Conservation (phyloP, 2,888 invertebrate species). For the Parnassius orleans region DNA sequence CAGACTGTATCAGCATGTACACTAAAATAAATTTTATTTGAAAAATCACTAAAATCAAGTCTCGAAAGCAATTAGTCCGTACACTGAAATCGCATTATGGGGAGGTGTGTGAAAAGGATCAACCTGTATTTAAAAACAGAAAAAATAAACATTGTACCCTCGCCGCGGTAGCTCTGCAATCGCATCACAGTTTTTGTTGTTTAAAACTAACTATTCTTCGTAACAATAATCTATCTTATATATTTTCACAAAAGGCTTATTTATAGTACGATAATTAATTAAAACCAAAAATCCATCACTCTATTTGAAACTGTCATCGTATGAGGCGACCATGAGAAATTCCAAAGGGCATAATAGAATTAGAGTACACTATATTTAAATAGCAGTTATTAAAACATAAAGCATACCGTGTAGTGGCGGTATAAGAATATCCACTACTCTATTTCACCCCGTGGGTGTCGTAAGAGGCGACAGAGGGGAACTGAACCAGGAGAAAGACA, state of each 20-base stretch:
- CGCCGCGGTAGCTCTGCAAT: constrained; percentile 13
- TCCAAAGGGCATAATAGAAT: too few species aligned
- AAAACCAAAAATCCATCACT: too few species aligned
- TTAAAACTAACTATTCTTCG: constrained; percentile 5
- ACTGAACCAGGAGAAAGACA: too few species aligned
- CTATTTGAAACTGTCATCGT: too few species aligned
- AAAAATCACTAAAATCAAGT: constrained; percentile 41
- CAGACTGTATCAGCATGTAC: constrained; percentile 32
- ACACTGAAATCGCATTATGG: constrained; percentile 68
- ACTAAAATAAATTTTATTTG: constrained; percentile 39
- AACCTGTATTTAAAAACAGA: constrained; percentile 46
- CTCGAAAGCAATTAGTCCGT: constrained; percentile 59
- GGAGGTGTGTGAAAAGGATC: constrained; percentile 48
- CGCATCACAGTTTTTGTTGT: constrained; percentile 16
- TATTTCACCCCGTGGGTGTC: too few species aligned
- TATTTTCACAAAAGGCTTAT: background rate
- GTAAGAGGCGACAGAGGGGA: too few species aligned
- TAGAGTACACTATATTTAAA: too few species aligned
- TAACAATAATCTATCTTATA: constrained; percentile 7
- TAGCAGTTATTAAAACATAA: too few species aligned
- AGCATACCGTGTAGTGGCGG: too few species aligned
- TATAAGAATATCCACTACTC: too few species aligned
- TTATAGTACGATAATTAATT: too few species aligned
- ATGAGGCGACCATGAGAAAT: too few species aligned
- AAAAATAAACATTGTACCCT: constrained; percentile 33